Conservation (phyloP, 2,888 invertebrate species). For the Drymonia ruficornis region DNA sequence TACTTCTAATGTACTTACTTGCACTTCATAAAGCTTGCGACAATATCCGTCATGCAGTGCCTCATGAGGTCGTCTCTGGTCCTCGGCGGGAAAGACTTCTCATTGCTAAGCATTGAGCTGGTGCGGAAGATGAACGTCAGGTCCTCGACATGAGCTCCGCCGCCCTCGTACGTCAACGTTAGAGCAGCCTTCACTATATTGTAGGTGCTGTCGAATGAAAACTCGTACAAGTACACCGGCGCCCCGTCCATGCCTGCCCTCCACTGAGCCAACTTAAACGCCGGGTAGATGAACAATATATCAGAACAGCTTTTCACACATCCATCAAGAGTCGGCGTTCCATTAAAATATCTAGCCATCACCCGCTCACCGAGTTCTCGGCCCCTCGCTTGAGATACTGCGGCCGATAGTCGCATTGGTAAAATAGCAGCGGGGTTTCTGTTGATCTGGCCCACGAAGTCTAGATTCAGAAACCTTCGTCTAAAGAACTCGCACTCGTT, state of each 20-base stretch:
- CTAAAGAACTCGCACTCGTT: slow-evolving; percentile 23
- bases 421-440: slow-evolving; percentile 17
- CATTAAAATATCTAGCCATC: slow-evolving; percentile 22
- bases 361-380: slow-evolving; percentile 7
- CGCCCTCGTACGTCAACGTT: slow-evolving; percentile 49
- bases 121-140: slow-evolving; percentile 64
- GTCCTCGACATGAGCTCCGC: slow-evolving; percentile 67
- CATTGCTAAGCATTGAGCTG: slow-evolving; percentile 19
- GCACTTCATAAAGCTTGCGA: slow-evolving; percentile 34
- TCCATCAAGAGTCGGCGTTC: slow-evolving; percentile 20
- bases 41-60: slow-evolving; percentile 29
- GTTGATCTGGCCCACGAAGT: slow-evolving; percentile 15
- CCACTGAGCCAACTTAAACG: slow-evolving; percentile 26
- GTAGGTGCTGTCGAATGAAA: slow-evolving; percentile 66
- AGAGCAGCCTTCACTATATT: slow-evolving; percentile 57
- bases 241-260: slow-evolving; percentile 29
- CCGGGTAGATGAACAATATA: slow-evolving; percentile 29
- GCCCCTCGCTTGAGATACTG: too few relatives aligned
- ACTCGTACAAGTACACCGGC: slow-evolving; percentile 71
- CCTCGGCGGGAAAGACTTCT: slow-evolving; percentile 11
- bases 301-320: slow-evolving; percentile 23
- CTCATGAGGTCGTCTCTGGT: slow-evolving; percentile 28
- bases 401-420: slow-evolving; percentile 5
- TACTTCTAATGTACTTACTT: slow-evolving; percentile 20
- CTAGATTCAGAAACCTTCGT: slow-evolving; percentile 10